phyloP scores from a whole-genome alignment of 2,797 vertebrate genomes.

The Leptoclinus maculatus region DNA sequence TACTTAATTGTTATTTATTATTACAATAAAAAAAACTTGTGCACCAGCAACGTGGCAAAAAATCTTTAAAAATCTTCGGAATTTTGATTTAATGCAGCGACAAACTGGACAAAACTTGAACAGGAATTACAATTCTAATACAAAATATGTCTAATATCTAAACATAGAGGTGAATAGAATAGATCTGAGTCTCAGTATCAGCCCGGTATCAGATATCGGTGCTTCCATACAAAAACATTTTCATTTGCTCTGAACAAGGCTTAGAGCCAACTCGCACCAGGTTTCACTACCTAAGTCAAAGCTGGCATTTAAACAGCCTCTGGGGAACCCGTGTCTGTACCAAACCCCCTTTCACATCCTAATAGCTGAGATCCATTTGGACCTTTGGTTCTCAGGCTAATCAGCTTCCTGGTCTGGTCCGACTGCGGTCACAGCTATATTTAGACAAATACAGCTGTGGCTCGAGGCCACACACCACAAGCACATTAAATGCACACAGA shows the following conservation, averaged over 20 bases:
- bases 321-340: slow-evolving; percentile 8
- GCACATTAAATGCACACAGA: slow-evolving; percentile 2
- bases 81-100: too few species aligned
- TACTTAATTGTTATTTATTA: not conserved
- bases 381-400: slow-evolving; percentile 51
- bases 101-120: too few species aligned
- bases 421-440: slow-evolving; percentile 56
- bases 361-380: slow-evolving; percentile 50
- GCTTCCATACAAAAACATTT: slow-evolving; percentile 1
- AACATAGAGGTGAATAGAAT: too few species aligned
- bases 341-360: slow-evolving; percentile 28
- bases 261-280: slow-evolving; percentile 17
- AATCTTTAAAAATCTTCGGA: too few species aligned
- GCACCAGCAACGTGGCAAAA: not conserved
- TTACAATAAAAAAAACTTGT: too few species aligned
- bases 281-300: not conserved
- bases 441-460: slow-evolving; percentile 60
- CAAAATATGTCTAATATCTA: too few species aligned
- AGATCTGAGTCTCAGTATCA: too few species aligned
- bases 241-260: not conserved
- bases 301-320: slow-evolving; percentile 22
- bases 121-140: too few species aligned
- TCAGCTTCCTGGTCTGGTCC: slow-evolving; percentile 53
- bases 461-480: slow-evolving; percentile 41
- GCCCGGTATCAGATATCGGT: not conserved